phyloP scores from a whole-genome alignment of 2,888 invertebrate genomes.

The Pterostichus niger region DNA sequence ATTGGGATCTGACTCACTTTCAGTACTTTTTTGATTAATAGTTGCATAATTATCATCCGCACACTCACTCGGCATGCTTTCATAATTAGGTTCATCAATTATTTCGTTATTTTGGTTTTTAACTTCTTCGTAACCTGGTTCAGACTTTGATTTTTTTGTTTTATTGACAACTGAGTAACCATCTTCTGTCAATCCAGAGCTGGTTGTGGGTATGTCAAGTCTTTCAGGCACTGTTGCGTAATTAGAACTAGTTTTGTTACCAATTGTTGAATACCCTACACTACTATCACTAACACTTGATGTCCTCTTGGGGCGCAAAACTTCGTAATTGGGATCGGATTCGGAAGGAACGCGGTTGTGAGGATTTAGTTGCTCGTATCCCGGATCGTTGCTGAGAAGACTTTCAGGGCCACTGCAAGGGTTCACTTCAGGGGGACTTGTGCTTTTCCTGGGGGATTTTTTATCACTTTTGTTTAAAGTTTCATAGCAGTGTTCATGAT shows the following conservation, averaged over 20 bases:
- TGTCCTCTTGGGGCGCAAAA: constrained; percentile 81
- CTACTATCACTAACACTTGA: constrained; percentile 74
- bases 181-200: constrained; percentile 71
- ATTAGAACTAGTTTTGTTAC: constrained; percentile 59
- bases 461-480: constrained; percentile 78
- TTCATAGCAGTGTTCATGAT: constrained; percentile 81
- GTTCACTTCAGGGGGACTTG: not conserved
- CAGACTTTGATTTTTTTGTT: constrained; percentile 72
- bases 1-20: constrained; percentile 89
- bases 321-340: constrained; percentile 90
- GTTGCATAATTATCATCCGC: constrained; percentile 81
- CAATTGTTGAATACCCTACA: constrained; percentile 74
- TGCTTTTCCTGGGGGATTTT: constrained; percentile 49
- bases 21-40: constrained; percentile 76
- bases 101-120: constrained; percentile 79
- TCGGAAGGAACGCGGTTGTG: constrained; percentile 76
- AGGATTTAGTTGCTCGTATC: constrained; percentile 85
- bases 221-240: constrained; percentile 61
- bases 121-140: constrained; percentile 80
- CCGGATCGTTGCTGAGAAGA: constrained; percentile 83
- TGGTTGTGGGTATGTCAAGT: not conserved
- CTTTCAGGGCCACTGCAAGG: constrained; percentile 78
- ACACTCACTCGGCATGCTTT: constrained; percentile 82
- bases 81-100: constrained; percentile 85
- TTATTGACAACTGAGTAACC: constrained; percentile 81